phyloP scores from a whole-genome alignment of 2,888 invertebrate species.

The Notodonta ziczac region DNA sequence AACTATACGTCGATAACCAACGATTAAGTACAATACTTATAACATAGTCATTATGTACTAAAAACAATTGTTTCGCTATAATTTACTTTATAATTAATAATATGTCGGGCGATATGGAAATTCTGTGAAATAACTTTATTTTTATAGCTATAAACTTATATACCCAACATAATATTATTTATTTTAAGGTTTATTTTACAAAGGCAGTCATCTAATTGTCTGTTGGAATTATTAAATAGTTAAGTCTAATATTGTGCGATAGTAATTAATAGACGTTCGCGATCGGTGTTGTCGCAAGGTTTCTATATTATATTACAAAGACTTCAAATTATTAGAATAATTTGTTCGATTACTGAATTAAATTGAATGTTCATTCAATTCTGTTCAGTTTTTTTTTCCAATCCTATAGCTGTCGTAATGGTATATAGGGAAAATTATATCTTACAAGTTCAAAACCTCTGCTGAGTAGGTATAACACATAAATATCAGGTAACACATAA shows the following conservation, averaged over 20 bases:
- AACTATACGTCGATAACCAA: constrained; percentile 42
- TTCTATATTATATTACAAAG: not conserved
- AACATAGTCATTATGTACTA: constrained; percentile 26
- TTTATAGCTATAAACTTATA: not conserved
- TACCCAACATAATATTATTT: constrained; percentile 15
- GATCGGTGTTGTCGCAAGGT: not conserved
- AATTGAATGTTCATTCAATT: too few relatives aligned
- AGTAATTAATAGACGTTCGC: not conserved
- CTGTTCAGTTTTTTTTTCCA: too few relatives aligned
- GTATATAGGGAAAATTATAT: too few relatives aligned
- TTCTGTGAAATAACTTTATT: not conserved
- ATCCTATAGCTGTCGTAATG: too few relatives aligned
- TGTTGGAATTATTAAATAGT: constrained; percentile 8
- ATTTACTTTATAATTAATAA: not conserved
- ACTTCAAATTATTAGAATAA: too few relatives aligned
- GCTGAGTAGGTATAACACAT: too few relatives aligned
- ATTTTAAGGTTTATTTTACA: constrained; percentile 20
- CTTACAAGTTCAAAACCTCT: too few relatives aligned
- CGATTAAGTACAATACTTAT: constrained; percentile 21
- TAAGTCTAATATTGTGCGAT: constrained; percentile 17
- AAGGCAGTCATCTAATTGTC: constrained; percentile 26
- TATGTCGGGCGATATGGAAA: not conserved
- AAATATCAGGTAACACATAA: too few relatives aligned
- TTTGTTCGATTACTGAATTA: too few relatives aligned
- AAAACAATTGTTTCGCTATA: constrained; percentile 31